A percentile compares a stretch with the other conserved stretches of the same genome.
Evolutionary conservation across 2,888 invertebrate species (phyloP).

Genomic region (Timema cristinae): DNA sequence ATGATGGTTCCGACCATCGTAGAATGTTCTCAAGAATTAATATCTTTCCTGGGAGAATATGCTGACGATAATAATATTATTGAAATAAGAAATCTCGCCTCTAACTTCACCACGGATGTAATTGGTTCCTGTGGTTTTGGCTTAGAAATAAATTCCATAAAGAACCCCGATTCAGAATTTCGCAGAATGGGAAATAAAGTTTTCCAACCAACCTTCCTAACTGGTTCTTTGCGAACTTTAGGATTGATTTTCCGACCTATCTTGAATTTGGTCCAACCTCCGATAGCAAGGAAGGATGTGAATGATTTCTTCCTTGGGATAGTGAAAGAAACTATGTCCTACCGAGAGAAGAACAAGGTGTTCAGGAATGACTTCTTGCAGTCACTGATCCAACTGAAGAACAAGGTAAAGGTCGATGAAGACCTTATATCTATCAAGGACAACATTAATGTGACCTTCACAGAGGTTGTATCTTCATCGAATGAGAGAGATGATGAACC

Average conservation of each 20-base stretch:
- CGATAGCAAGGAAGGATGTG: conserved; percentile 31
- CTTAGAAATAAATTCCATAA: conserved; percentile 46
- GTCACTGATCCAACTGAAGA: conserved; percentile 50
- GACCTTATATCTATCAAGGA: conserved; percentile 26
- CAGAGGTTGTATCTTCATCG: no score
- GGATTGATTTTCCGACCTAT: conserved; percentile 21
- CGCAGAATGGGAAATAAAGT: conserved; percentile 42
- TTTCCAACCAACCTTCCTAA: conserved; percentile 38
- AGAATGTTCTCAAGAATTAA: conserved; percentile 24
- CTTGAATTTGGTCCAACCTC: conserved; percentile 2
- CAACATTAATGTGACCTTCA: no score
- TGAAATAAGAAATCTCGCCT: conserved; percentile 44
- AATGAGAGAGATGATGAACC: no score
- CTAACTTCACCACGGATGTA: conserved; percentile 49
- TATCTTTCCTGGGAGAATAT: neutral
- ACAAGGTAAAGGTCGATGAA: conserved; percentile 42
- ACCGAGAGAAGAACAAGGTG: conserved; percentile 35
- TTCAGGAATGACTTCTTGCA: conserved; percentile 52
- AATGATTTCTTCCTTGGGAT: conserved; percentile 46
- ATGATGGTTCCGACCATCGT: conserved; percentile 26
- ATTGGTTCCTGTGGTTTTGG: conserved; percentile 51
- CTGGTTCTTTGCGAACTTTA: conserved; percentile 39
- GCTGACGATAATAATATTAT: conserved; percentile 29
- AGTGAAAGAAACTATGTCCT: conserved; percentile 36
- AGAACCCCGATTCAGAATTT: conserved; percentile 44